Evolutionary conservation across 2,888 invertebrate genomes (phyloP).

Genomic region (Eupithecia insigniata): DNA sequence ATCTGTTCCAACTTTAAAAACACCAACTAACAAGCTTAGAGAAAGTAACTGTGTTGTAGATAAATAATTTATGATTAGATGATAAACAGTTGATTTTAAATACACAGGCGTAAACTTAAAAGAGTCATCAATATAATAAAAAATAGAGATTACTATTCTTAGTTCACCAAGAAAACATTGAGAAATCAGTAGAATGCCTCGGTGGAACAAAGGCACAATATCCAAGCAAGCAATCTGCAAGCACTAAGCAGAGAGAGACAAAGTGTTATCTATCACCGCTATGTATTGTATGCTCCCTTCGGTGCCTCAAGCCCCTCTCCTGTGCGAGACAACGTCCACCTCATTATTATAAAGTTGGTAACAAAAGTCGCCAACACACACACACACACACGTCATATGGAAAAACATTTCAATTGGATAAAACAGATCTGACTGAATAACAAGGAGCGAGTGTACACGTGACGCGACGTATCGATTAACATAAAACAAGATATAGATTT

Average conservation of each 20-base stretch:
- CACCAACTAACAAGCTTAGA: neutral
- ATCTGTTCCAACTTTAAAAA: neutral
- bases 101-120: neutral
- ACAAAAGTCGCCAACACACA: conserved; percentile 58
- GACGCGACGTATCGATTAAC: conserved; percentile 63
- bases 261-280: conserved; percentile 68
- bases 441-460: conserved; percentile 62
- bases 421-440: conserved; percentile 59
- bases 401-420: conserved; percentile 64
- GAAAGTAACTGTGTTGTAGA: neutral
- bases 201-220: conserved; percentile 1
- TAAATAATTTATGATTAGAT: neutral
- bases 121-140: neutral
- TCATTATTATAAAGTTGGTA: conserved; percentile 53
- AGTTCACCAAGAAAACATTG: neutral
- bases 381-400: conserved; percentile 50
- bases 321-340: conserved; percentile 61
- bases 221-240: conserved; percentile 38
- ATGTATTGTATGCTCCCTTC: conserved; percentile 73
- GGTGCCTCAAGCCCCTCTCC: conserved; percentile 74
- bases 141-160: neutral
- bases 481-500: conserved; percentile 16
- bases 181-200: neutral
- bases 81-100: neutral
- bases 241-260: conserved; percentile 53